Base-by-base conservation (phyloP, 2,113 vertebrate genomes). In the Nerophis lumbriciformis region DNA sequence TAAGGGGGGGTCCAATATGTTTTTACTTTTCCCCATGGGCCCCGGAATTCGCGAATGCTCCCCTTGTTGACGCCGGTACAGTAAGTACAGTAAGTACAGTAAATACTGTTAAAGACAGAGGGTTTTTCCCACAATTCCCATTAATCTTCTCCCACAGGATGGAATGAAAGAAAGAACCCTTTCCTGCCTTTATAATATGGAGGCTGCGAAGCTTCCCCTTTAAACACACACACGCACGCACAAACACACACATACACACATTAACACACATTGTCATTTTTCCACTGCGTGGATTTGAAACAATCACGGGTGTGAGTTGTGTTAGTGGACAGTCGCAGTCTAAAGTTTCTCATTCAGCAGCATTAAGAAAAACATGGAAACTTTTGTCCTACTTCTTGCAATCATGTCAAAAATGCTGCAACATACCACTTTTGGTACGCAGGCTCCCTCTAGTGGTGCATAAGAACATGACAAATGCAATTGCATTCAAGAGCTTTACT, bases 121-220 rank as follows among this genome's bases (percentile, higher is more conserved):
- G 54, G 55, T 53, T 61, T 59, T 45, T 38, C 28, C 21, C 57
- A 19, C 58, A 64, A n/a, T 56, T 65, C 55, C 63, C 48, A 75
- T 81, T 56, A 75, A 76, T 80, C 65, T 68, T 71, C 54, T 75
- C 76, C 59, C 61, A 70, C 71, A 75, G 72, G 80, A 80, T 65
- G 49, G 59, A 64, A 68, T 49, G 53, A 75, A 73, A 82, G 73
- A 81, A 79, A 72, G 71, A 78, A 65, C 56, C 12, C 35, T 71
- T 84, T 88, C 82, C 79, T 83, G 82, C 47, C 76, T 81, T 85
- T 88, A 79, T 82, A 78, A 74, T 73, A 65, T 66, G 62, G 66
- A 83, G 67, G 61, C 69, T 73, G 53, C 56, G 55, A 13, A 53
- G 63, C 79, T 83, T 78, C 85, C 76, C 72, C 77, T 55, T 54